Base-by-base conservation (phyloP, 2,797 vertebrate species). In the Intellagama lesueurii region DNA sequence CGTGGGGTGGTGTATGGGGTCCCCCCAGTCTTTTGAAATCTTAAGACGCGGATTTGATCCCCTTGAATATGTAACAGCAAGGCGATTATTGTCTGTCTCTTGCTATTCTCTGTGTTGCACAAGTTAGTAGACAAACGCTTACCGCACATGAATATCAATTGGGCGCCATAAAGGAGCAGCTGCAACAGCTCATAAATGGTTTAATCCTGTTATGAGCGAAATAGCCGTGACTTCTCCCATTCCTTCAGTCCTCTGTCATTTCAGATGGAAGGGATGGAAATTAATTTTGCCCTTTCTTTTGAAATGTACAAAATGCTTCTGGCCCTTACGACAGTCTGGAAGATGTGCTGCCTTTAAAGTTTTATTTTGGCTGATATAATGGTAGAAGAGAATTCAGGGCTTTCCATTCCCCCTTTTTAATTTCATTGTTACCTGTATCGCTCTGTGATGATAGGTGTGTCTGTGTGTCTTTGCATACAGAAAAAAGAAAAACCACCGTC, bases 121-220 rank as follows among this genome's bases (percentile, higher is more conserved):
- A 97, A 97, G 96, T 97, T 97, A 96, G 96, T 96, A 96, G 97
- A 97, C 97, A 97, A 97, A 97, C 93, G 96, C 96, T 96, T 96
- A 97, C 97, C 96, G 93, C 96, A 96, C 97, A 97, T 97, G 97
- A 97, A 98, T 98, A 97, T 97, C 97, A 98, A 98, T 97, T 96
- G 97, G 96, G 95, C 96, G 90, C 96, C 96, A 97, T 97, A 97
- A 97, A 97, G 96, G 97, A 97, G 96, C 97, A 98, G 97, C 97
- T 98, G 97, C 97, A 97, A 95, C 96, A 94, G 96, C 97, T 97
- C 96, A 97, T 97, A 97, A 97, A 96, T 96, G 96, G 96, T 96
- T 96, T 97, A 97, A 97, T 97, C 97, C 96, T 96, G 96, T 97
- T 97, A 97, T 94, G 94, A 85, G 95, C 95, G 96, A 95, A 96